These are phyloP conservation scores for Microcebus tavaratra DNA, from an alignment of 2,113 vertebrate species.

Conservation along the genomic window DNA sequence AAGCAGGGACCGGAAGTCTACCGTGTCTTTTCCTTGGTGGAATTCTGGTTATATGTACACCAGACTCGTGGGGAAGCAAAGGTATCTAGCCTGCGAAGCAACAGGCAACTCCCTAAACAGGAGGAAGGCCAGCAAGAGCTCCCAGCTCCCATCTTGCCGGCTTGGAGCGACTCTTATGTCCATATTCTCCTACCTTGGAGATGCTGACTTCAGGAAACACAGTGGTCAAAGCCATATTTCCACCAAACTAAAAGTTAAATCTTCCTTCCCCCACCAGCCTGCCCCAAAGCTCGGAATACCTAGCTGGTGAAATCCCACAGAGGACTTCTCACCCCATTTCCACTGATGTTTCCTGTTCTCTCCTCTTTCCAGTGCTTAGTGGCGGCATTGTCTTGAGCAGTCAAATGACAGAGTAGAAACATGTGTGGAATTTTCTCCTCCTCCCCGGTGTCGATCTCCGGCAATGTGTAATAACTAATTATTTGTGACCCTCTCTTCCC, in stretches of 20 bases:
- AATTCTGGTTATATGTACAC: neutral
- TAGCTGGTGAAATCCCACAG: neutral
- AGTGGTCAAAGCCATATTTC: neutral
- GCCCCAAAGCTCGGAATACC: neutral
- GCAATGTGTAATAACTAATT: neutral
- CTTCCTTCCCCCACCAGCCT: neutral
- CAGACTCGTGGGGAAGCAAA: neutral
- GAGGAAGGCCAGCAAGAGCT: neutral
- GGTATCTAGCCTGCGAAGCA: neutral
- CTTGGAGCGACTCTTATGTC: neutral
- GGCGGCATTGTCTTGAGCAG: neutral
- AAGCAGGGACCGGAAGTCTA: neutral
- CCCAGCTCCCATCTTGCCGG: neutral
- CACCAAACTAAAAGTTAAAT: neutral
- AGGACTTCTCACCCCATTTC: neutral
- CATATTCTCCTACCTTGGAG: neutral
- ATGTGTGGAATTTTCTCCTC: neutral
- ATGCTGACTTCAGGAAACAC: neutral
- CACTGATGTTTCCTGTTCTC: fast-evolving
- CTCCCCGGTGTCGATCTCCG: neutral
- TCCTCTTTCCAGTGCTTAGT: fast-evolving
- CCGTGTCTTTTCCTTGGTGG: neutral
- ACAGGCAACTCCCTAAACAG: neutral
- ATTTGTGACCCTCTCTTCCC: fast-evolving
- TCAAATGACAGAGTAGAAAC: neutral